Percentiles rank a stretch among this genome's conserved stretches.
Evolutionary conservation across 2,113 vertebrate genomes (phyloP).

Genomic region (Alethe castanea): DNA sequence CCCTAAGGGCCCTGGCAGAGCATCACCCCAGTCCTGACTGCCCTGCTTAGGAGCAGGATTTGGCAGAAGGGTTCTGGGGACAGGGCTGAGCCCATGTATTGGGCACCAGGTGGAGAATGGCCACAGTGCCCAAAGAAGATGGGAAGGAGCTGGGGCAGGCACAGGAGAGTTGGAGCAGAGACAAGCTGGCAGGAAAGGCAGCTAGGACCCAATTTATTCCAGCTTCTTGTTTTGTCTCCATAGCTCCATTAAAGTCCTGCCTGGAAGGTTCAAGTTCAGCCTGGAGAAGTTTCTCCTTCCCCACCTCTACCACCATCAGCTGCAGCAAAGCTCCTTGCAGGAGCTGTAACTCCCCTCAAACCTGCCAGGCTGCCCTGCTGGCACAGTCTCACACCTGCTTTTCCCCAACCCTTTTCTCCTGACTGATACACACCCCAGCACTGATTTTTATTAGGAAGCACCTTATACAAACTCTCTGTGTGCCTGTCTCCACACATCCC

Average conservation of each 20-base stretch:
- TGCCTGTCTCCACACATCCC: not conserved
- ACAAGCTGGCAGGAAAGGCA: not conserved
- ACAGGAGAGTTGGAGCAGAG: not conserved
- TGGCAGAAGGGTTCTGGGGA: not conserved
- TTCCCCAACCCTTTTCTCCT: not conserved
- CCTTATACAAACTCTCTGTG: accelerated
- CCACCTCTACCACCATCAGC: not conserved
- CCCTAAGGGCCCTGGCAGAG: not conserved
- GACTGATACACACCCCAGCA: not conserved
- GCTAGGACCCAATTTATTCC: not conserved
- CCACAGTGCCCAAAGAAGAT: accelerated
- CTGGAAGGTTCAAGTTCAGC: not conserved
- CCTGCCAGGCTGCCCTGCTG: not conserved
- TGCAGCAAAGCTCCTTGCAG: not conserved
- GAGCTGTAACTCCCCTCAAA: accelerated
- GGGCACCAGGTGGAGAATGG: accelerated
- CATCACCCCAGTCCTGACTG: not conserved
- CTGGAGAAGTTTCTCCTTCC: not conserved
- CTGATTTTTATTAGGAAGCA: not conserved
- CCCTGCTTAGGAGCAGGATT: not conserved
- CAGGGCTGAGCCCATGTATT: not conserved
- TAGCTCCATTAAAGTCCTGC: not conserved
- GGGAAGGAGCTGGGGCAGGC: not conserved
- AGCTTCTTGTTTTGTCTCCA: not conserved
- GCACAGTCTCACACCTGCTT: not conserved